Percentiles rank a stretch among this genome's conserved stretches.
These are phyloP conservation scores for Strix uralensis DNA, from an alignment of 2,113 vertebrate species.

Conservation along the genomic window DNA sequence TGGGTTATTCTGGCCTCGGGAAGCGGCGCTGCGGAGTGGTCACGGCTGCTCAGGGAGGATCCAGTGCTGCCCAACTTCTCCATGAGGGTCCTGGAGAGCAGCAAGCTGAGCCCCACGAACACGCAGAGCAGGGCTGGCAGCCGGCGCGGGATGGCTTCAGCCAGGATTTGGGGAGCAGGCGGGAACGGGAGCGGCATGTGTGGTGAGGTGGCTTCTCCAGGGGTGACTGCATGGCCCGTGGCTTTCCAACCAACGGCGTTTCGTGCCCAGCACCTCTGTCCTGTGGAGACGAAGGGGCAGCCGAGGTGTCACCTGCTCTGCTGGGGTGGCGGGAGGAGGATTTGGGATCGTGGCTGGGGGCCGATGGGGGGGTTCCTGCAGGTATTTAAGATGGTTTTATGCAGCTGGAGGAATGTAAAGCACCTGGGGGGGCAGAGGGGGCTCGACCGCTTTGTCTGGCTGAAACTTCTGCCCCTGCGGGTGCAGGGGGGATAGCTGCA, in stretches of 20 bases:
- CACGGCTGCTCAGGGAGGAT: neutral
- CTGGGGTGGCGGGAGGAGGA: neutral
- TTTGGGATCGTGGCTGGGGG: neutral
- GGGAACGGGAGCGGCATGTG: neutral
- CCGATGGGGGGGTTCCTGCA: rapidly evolving
- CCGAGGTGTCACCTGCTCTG: rapidly evolving
- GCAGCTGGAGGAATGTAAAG: neutral
- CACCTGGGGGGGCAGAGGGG: neutral
- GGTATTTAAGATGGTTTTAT: neutral
- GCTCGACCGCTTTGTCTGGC: rapidly evolving
- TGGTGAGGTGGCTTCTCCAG: neutral
- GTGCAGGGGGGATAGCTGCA: neutral
- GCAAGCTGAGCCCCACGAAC: neutral
- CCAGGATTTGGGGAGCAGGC: neutral
- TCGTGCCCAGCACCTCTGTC: neutral
- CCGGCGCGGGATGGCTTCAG: neutral
- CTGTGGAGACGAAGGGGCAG: rapidly evolving
- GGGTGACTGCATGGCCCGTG: neutral
- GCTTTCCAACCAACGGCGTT: rapidly evolving
- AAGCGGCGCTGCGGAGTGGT: neutral
- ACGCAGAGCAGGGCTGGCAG: neutral
- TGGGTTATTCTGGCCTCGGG: neutral
- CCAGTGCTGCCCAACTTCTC: neutral
- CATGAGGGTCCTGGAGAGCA: neutral
- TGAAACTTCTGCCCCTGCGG: neutral